Base-by-base conservation (phyloP, 2,888 invertebrate species). In the Drosophila meridionalis region DNA sequence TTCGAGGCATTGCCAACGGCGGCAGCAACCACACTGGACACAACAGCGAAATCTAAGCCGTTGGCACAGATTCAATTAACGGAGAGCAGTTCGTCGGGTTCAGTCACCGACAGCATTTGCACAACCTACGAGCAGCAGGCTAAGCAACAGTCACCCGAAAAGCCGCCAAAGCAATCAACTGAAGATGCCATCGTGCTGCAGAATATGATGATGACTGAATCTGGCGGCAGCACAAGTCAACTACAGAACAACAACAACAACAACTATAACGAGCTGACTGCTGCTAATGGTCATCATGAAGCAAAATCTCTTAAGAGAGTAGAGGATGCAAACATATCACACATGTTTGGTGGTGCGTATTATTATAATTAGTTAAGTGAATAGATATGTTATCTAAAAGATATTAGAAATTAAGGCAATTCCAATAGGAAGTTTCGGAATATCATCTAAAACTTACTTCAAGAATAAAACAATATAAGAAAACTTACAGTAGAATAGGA, bases 51-150 rank as follows among this genome's bases (percentile, higher is more conserved):
- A 11, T 8, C 65, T 6, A 62, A 79, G 34, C 11, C 82, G 75
- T 84, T 93, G 63, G 73, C 80, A 2, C 91, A 89, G 8, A 76
- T 90, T 6, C 94, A 94, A 76, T 91, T 95, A 63, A 95, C 95
- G 0, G 95, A 95, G 89, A 95, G 95, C 90, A 95, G 95, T 82
- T 95, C 95, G 34, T 95, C 95, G 65, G 95, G 95, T 57, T 95
- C 95, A 3, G 92, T 95, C 66, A 95, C 95, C 34, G 95, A 95
- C 79, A 95, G 95, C 89, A 93, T 95, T 68, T 95, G 95, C 81
- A 95, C 95, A 12, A 93, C 95, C 7, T 95, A 95, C 87, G 95
- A 95, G 89, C 92, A 93, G 57, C 91, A 91, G 55, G 78, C 73
- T n/a, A 82, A 77, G n/a, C 80, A 89, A 8, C 82, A 81, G 9